These are phyloP conservation scores for Xestia xanthographa DNA, from an alignment of 2,888 invertebrate species.

Conservation along the genomic window DNA sequence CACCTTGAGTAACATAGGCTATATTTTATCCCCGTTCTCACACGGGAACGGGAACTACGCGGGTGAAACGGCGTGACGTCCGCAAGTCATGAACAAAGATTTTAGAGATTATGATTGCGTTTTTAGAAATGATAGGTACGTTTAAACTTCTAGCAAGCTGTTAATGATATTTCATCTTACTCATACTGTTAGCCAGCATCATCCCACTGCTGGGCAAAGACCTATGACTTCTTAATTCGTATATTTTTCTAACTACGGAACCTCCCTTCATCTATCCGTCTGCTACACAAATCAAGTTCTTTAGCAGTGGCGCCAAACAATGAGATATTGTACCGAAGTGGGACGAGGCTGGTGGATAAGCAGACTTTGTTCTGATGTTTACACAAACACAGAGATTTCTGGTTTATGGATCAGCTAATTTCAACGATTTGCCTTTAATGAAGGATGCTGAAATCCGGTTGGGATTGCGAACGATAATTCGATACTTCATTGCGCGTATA, in stretches of 20 bases:
- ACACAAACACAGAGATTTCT: conserved; percentile 32
- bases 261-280: neutral
- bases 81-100: too few relatives aligned
- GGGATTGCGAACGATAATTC: neutral
- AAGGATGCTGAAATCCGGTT: conserved; percentile 27
- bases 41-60: too few relatives aligned
- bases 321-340: conserved; percentile 64
- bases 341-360: conserved; percentile 56
- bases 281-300: neutral
- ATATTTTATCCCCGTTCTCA: too few relatives aligned
- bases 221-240: too few relatives aligned
- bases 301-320: conserved; percentile 66
- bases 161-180: neutral
- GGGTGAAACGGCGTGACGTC: too few relatives aligned
- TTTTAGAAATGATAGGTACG: neutral
- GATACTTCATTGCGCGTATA: neutral
- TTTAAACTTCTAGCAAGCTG: neutral
- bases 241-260: conserved; percentile 52
- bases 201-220: too few relatives aligned
- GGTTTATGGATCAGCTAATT: conserved; percentile 53
- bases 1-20: too few relatives aligned
- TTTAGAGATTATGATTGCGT: neutral
- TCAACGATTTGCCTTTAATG: conserved; percentile 28
- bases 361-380: conserved; percentile 48
- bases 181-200: too few relatives aligned